Evolutionary conservation across 2,797 vertebrate species (phyloP).

Genomic region (Florisuga fusca): DNA sequence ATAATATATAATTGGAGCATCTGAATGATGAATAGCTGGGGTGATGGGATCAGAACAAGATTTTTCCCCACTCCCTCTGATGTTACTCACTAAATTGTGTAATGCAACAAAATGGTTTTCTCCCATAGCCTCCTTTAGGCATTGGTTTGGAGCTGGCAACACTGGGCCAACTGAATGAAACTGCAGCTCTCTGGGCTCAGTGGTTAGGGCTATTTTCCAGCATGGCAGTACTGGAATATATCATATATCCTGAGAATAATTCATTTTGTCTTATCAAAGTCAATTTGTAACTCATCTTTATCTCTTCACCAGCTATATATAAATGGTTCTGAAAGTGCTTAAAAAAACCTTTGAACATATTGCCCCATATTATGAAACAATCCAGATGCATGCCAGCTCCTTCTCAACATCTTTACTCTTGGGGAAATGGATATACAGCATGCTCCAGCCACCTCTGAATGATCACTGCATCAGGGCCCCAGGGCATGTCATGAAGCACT

Average conservation of each 20-base stretch:
- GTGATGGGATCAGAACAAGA: too few species aligned
- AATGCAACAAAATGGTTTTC: neutral
- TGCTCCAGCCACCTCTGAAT: neutral
- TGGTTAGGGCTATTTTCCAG: neutral
- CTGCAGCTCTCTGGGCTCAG: neutral
- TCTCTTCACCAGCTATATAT: neutral
- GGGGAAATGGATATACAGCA: neutral
- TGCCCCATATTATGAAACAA: neutral
- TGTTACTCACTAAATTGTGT: neutral
- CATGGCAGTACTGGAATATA: neutral
- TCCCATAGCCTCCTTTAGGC: neutral
- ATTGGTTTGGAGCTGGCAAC: neutral
- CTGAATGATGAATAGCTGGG: neutral
- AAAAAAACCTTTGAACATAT: neutral
- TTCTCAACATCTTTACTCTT: neutral
- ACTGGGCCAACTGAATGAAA: neutral
- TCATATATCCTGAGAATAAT: neutral
- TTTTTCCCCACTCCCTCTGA: accelerated
- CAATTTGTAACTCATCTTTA: slow-evolving; percentile 4
- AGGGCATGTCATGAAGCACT: neutral
- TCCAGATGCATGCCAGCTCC: neutral
- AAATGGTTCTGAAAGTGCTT: neutral
- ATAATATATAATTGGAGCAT: neutral
- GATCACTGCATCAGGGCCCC: neutral
- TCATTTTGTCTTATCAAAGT: neutral